Evolutionary conservation across 1,140 invertebrate genomes (phyloP).

Genomic region (Alviniconcha marisindica): DNA sequence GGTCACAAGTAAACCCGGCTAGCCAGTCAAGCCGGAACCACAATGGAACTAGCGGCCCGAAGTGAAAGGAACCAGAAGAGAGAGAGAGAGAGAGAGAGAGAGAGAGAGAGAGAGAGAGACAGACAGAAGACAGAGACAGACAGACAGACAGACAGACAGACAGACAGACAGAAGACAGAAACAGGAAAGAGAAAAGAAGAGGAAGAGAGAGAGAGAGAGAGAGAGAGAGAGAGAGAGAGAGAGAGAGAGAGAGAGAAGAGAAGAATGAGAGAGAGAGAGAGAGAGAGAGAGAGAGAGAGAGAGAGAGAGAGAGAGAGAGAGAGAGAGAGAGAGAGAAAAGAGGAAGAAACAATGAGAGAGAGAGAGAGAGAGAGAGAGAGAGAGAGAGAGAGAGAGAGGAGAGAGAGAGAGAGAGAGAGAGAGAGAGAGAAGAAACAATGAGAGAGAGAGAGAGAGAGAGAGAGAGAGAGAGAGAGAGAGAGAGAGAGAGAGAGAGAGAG

Average conservation of each 20-base stretch:
- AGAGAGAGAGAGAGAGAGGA: neutral
- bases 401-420: neutral
- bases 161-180: neutral
- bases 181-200: neutral
- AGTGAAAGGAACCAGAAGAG: too few species aligned
- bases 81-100: slow-evolving; percentile 2
- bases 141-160: slow-evolving; percentile 14
- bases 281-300: neutral
- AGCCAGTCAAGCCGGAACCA: too few species aligned
- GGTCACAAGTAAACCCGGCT: too few species aligned
- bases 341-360: neutral
- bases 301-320: neutral
- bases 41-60: too few species aligned
- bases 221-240: slow-evolving; percentile 5
- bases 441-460: neutral
- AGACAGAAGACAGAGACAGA: slow-evolving; percentile 23
- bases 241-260: slow-evolving; percentile 13
- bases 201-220: slow-evolving; percentile 3
- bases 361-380: neutral
- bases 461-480: neutral
- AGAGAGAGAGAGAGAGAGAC: slow-evolving; percentile 24
- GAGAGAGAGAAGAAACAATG: neutral
- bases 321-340: neutral
- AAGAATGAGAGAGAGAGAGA: slow-evolving; percentile 7
- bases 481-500: too few species aligned